Conservation (phyloP, 2,797 vertebrate genomes). For the Enteromius mattozi region DNA sequence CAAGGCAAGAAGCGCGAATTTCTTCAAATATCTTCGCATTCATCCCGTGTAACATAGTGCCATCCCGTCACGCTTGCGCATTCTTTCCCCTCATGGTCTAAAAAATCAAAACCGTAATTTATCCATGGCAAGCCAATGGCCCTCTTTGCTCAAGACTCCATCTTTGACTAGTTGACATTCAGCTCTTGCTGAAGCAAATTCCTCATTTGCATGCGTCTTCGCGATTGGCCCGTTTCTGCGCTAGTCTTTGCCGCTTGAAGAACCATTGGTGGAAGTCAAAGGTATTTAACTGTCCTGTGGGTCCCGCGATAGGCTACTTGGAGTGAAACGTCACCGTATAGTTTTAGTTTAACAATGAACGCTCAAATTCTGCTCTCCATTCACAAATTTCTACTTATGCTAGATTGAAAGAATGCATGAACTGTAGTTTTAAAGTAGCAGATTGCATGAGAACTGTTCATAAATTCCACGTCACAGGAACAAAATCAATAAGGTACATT, state of each 20-base stretch:
- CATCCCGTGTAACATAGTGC: slow-evolving; percentile 49
- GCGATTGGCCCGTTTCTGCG: slow-evolving; percentile 80
- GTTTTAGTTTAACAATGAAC: slow-evolving; percentile 96
- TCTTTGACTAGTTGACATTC: slow-evolving; percentile 99
- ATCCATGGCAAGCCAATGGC: slow-evolving; percentile 85
- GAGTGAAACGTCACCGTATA: slow-evolving; percentile 75
- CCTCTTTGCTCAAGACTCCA: slow-evolving; percentile 89
- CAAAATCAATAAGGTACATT: background rate
- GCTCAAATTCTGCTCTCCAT: slow-evolving; percentile 88
- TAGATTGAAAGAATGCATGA: slow-evolving; percentile 4
- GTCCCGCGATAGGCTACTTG: slow-evolving; percentile 78
- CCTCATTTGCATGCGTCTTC: slow-evolving; percentile 82
- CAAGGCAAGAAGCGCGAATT: slow-evolving; percentile 48
- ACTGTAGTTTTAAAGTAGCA: background rate
- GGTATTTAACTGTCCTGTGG: slow-evolving; percentile 87
- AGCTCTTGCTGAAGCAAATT: slow-evolving; percentile 87
- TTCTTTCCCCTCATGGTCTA: slow-evolving; percentile 54
- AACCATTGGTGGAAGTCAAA: slow-evolving; percentile 80
- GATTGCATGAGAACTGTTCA: background rate
- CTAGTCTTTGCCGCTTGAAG: slow-evolving; percentile 76
- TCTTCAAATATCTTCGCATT: slow-evolving; percentile 37
- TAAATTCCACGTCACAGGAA: background rate
- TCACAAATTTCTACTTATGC: slow-evolving; percentile 85
- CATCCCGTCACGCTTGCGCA: slow-evolving; percentile 38
- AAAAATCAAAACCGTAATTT: slow-evolving; percentile 67